Percentiles rank a stretch among this genome's conserved stretches.
Evolutionary conservation across 1,140 invertebrate genomes (phyloP).

Genomic region (Meloidogyne chitwoodi): DNA sequence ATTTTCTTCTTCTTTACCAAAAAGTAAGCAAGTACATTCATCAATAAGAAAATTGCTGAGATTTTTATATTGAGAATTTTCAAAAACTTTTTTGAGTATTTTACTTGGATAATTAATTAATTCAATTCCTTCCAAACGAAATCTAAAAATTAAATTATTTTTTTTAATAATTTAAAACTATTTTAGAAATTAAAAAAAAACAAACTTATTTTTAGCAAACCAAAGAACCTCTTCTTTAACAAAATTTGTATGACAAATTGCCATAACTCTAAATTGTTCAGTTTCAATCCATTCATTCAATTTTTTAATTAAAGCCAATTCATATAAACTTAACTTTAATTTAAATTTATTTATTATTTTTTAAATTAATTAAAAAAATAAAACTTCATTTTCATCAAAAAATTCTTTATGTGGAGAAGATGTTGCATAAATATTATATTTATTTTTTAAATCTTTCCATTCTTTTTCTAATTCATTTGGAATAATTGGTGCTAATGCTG

Average conservation of each 20-base stretch:
- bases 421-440: conserved; percentile 12
- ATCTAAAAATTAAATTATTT: neutral
- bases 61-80: neutral
- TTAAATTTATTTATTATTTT: neutral
- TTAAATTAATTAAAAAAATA: neutral
- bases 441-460: neutral
- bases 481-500: conserved; percentile 7
- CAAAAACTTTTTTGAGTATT: conserved; percentile 17
- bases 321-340: conserved; percentile 9
- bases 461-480: conserved; percentile 14
- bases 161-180: too few relatives aligned
- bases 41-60: conserved; percentile 1
- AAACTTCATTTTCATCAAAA: neutral
- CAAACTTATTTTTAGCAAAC: conserved; percentile 16
- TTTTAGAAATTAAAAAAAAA: neutral
- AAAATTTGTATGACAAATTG: conserved; percentile 5
- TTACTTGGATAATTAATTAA: conserved; percentile 1
- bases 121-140: conserved; percentile 16
- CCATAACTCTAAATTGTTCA: conserved; percentile 7
- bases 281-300: neutral
- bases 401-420: neutral
- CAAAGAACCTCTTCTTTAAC: conserved; percentile 8
- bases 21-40: conserved; percentile 11
- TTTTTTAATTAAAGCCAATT: conserved; percentile 12
- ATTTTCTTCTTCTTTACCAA: conserved; percentile 7